Evolutionary conservation across 2,888 invertebrate species (phyloP), one percentile per base, ranked within the genome.

Genomic region (Automeris io): DNA sequence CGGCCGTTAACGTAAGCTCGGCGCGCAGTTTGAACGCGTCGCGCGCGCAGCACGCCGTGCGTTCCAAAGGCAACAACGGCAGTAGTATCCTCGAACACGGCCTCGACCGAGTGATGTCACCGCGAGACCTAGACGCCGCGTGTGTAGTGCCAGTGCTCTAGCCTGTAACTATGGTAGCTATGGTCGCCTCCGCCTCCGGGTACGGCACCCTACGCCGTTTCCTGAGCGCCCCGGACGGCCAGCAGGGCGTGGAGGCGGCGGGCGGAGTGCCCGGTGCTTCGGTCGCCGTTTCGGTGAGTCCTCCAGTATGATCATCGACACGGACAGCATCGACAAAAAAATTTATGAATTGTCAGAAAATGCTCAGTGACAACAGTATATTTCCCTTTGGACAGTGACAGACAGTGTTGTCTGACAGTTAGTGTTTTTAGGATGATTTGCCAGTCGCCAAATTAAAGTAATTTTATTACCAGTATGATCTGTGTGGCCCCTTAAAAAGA

Each of bases 111-210:
- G 83, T 79, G 78, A 79, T 81, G 80, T 70, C 73, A 70, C 58
- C 62, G 45, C 57, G 69, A 61, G 61, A 49, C 51, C 65, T 59
- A 64, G 73, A 74, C 71, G 57, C 60, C 16, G 33, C 29, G 57
- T 53, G 67, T 65, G 67, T 61, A 61, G 72, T 73, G 71, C 54
- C 59, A 61, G 69, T 70, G 78, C 46, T 47, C 51, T 50, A n/a
- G n/a, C n/a, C n/a, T n/a, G n/a, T n/a, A 70, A 77, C 60, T 67
- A 86, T 85, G 85, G 83, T 86, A 68, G 82, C 85, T 42, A 86
- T 85, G 85, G 83, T 86, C 49, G 85, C 85, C 41, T 85, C 86
- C 43, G 85, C 86, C 53, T 82, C 85, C 54, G 86, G 86, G 67
- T 83, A 81, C 69, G 85, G 83, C 72, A 82, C 85, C 45, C 74